Conservation (phyloP, 2,113 vertebrate genomes). For the Anseranas semipalmata region DNA sequence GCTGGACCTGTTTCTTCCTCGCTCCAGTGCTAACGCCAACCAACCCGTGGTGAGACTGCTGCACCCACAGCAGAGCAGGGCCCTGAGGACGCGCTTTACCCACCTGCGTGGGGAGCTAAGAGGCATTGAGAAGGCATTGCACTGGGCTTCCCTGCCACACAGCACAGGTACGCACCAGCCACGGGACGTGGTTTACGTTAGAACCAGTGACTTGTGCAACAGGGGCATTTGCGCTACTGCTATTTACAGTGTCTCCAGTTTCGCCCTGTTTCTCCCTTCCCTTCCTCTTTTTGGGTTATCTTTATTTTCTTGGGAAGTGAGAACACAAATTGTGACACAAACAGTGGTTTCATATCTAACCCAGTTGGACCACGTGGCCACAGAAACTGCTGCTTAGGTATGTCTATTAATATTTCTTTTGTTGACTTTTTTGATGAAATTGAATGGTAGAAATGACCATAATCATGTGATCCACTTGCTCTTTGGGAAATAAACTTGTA, state of each 20-base stretch:
- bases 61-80: neutral
- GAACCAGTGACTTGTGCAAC: neutral
- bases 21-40: neutral
- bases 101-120: too few species aligned
- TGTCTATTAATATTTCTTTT: neutral
- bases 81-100: neutral
- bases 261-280: neutral
- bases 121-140: too few species aligned
- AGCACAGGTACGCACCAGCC: neutral
- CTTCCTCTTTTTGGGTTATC: neutral
- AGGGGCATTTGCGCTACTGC: neutral
- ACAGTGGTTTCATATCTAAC: neutral
- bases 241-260: neutral
- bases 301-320: neutral
- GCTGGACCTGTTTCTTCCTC: neutral
- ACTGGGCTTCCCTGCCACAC: neutral
- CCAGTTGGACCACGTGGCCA: neutral
- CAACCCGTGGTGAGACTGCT: fast-evolving
- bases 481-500: neutral
- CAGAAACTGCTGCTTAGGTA: neutral
- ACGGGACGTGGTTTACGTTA: neutral
- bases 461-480: neutral
- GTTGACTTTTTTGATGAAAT: neutral
- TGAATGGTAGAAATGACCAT: neutral
- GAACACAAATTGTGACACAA: neutral